These are phyloP conservation scores for Scomber scombrus DNA, from an alignment of 2,113 vertebrate genomes.

Conservation along the genomic window DNA sequence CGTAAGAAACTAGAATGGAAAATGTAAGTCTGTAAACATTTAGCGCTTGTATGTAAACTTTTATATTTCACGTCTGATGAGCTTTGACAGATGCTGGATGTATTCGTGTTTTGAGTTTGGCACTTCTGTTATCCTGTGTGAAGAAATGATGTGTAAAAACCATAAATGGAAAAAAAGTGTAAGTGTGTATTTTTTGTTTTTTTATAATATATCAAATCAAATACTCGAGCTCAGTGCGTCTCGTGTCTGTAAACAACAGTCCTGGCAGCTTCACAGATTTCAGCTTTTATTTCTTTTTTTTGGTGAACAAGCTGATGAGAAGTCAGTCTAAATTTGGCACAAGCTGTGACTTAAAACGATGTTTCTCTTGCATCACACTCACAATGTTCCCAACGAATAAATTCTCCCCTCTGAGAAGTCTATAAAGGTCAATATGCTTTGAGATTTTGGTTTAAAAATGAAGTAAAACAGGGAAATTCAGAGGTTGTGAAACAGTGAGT, in stretches of 20 bases:
- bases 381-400: neutral
- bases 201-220: slow-evolving; percentile 9
- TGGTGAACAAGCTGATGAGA: slow-evolving; percentile 57
- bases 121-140: slow-evolving; percentile 74
- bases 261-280: slow-evolving; percentile 58
- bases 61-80: slow-evolving; percentile 15
- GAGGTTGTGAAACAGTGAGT: too few relatives aligned
- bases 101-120: slow-evolving; percentile 57
- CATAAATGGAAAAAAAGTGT: slow-evolving; percentile 30
- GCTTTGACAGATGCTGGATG: slow-evolving; percentile 38
- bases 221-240: slow-evolving; percentile 22
- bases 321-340: slow-evolving; percentile 60
- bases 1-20: slow-evolving; percentile 46
- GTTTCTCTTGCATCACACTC: neutral
- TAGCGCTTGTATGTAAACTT: slow-evolving; percentile 80
- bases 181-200: neutral
- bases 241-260: slow-evolving; percentile 74
- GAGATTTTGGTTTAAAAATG: slow-evolving; percentile 42
- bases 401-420: neutral
- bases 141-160: slow-evolving; percentile 4
- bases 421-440: slow-evolving; percentile 63
- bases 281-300: slow-evolving; percentile 47
- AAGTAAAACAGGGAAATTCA: neutral
- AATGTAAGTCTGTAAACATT: slow-evolving; percentile 80
- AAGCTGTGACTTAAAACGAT: slow-evolving; percentile 30